Base-by-base conservation (phyloP, 2,113 vertebrate species). In the Sinocyclocheilus grahami region DNA sequence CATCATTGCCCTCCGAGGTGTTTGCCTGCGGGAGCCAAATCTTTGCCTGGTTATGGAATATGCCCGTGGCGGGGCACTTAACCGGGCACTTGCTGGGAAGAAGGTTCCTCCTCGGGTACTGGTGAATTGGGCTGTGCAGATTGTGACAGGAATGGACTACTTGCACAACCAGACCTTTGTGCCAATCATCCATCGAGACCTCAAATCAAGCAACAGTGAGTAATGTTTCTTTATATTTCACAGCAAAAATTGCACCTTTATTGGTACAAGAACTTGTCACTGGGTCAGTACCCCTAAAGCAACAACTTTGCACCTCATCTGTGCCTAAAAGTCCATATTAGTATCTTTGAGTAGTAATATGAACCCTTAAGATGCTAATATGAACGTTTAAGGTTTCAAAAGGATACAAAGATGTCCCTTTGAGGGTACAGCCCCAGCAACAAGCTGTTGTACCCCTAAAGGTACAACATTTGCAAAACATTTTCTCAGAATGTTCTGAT, bases 161-260 rank as follows among this genome's bases (percentile, higher is more conserved):
- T 95, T 98, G 71, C 97, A 97, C 94, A 96, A 94, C 86, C 95
- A 96, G 87, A 96, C 96, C 1, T 94, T 96, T 0, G 96, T 98
- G 62, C 95, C 96, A 55, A 96, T 97, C 91, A 97, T 97, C 92
- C 96, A 97, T 93, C 93, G 96, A 86, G 97, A 98, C 92, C 96
- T 97, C 90, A 98, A 97, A 92, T 97, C 97, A 93, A 97, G 96
- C 94, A 97, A 98, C 88, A 96, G 97, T 98, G 94, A 97, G 97
- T 96, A 1, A 89, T 33, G 14, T 2, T 83, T 83, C 11, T 8
- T 55, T 67, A 30, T 37, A 6, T 0, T 80, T 62, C 48, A 18
- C 58, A 10, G 63, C 1, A 30, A 30, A 67, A 67, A 30, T 4
- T 27, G 1, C 14, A 67, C n/a, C 27, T 67, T 67, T 30, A 24